phyloP scores from a whole-genome alignment of 2,113 vertebrate species.

The Gobio gobio region DNA sequence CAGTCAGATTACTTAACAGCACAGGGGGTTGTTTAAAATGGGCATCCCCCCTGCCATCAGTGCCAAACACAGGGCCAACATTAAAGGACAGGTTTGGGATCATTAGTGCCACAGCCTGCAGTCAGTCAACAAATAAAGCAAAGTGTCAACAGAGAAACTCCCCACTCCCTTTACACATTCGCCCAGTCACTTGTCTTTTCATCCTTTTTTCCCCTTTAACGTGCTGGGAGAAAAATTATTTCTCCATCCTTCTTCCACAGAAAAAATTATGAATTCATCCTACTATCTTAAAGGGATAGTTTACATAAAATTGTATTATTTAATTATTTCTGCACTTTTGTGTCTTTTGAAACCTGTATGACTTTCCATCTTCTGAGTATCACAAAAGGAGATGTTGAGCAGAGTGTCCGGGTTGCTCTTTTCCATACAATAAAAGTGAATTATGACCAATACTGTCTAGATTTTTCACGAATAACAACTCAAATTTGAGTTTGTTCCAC shows the following conservation, averaged over 20 bases:
- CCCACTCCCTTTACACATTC: not conserved
- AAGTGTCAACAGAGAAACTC: not conserved
- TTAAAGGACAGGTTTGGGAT: slow-evolving; percentile 45
- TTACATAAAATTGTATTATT: not conserved
- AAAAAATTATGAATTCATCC: not conserved
- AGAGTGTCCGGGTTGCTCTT: not conserved
- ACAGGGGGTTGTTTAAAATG: slow-evolving; percentile 42
- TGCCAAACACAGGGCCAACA: slow-evolving; percentile 62
- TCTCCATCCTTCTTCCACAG: not conserved
- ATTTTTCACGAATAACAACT: not conserved
- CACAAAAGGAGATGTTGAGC: not conserved
- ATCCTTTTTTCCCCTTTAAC: not conserved
- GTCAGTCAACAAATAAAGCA: slow-evolving; percentile 50
- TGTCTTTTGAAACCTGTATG: not conserved
- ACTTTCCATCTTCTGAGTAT: not conserved
- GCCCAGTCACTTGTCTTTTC: slow-evolving; percentile 26
- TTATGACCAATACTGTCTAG: not conserved
- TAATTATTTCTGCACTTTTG: too few species aligned
- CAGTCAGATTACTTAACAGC: slow-evolving; percentile 57
- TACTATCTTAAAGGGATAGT: not conserved
- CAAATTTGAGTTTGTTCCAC: not conserved
- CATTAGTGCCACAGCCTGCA: slow-evolving; percentile 41
- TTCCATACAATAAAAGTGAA: not conserved
- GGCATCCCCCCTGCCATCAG: slow-evolving; percentile 61
- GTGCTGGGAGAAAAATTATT: not conserved